Conservation (phyloP, 2,797 vertebrate genomes). For the Lates japonicus region DNA sequence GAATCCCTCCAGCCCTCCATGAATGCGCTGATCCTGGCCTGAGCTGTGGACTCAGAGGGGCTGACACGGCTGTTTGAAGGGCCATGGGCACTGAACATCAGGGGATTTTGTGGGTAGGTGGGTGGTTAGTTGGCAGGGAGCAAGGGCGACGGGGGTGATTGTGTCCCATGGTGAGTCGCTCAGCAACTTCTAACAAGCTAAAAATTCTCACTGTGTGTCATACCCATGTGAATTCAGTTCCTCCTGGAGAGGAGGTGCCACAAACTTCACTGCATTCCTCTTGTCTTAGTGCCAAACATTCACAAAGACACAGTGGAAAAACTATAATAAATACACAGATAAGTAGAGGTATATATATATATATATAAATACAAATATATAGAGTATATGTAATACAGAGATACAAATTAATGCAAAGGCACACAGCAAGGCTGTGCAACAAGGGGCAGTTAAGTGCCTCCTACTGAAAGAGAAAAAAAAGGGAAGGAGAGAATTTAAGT, state of each 20-base stretch:
- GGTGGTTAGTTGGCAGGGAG: conserved; percentile 29
- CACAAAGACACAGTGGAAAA: conserved; percentile 1
- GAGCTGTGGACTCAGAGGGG: conserved; percentile 65
- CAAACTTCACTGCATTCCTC: conserved; percentile 36
- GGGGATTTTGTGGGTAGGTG: conserved; percentile 60
- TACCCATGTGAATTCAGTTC: conserved; percentile 57
- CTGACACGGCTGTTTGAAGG: conserved; percentile 69
- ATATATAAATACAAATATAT: too few relatives aligned
- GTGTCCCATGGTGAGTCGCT: conserved; percentile 57
- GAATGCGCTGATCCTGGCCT: conserved; percentile 67
- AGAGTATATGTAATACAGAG: not conserved
- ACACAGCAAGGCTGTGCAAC: conserved; percentile 18
- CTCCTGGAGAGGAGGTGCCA: conserved; percentile 33
- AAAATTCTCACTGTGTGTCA: conserved; percentile 63
- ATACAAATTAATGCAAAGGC: conserved; percentile 30
- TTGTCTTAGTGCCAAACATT: conserved; percentile 2
- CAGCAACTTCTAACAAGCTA: conserved; percentile 62
- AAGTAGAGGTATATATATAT: not conserved
- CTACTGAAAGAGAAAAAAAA: conserved; percentile 20
- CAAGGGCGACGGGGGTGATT: conserved; percentile 17
- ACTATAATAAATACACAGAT: conserved; percentile 2
- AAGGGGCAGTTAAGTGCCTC: conserved; percentile 28
- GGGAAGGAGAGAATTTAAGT: conserved; percentile 38
- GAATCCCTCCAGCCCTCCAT: conserved; percentile 59
- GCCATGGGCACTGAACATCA: conserved; percentile 56